Conservation (phyloP, 2,113 vertebrate species). For the Prietella phreatophila region DNA sequence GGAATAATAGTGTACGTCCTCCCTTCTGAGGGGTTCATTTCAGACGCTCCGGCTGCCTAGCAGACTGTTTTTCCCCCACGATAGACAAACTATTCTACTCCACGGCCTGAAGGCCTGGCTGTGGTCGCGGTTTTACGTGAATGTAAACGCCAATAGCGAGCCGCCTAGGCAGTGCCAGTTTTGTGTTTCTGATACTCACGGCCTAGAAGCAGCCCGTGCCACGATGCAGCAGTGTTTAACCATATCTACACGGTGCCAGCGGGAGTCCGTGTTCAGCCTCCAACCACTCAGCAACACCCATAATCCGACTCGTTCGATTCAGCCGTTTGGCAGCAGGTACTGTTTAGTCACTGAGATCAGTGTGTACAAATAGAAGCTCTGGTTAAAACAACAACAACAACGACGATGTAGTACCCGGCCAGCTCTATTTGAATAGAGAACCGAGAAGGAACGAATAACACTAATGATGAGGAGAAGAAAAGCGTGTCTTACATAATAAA, state of each 20-base stretch:
- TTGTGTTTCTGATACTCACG: background rate
- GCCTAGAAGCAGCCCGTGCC: background rate
- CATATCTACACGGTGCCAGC: slow-evolving; percentile 23
- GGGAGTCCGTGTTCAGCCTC: background rate
- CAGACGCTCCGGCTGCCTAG: background rate
- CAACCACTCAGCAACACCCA: background rate
- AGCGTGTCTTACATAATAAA: background rate
- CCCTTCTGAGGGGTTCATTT: background rate
- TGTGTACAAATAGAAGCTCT: background rate
- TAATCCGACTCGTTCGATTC: background rate
- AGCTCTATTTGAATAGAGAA: too few relatives aligned
- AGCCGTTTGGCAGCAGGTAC: background rate
- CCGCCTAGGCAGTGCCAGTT: slow-evolving; percentile 1
- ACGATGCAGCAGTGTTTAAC: slow-evolving; percentile 1
- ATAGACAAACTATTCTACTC: background rate
- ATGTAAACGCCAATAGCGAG: background rate
- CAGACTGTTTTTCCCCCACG: background rate
- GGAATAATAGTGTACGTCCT: background rate
- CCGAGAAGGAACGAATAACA: background rate
- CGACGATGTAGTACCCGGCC: background rate
- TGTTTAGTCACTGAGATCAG: background rate
- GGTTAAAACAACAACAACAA: too few relatives aligned
- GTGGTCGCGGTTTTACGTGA: background rate
- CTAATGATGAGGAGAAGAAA: background rate
- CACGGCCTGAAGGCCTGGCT: slow-evolving; percentile 3